These are phyloP conservation scores for Enteromius afrohamiltoni DNA, from an alignment of 2,797 vertebrate species.

Conservation along the genomic window DNA sequence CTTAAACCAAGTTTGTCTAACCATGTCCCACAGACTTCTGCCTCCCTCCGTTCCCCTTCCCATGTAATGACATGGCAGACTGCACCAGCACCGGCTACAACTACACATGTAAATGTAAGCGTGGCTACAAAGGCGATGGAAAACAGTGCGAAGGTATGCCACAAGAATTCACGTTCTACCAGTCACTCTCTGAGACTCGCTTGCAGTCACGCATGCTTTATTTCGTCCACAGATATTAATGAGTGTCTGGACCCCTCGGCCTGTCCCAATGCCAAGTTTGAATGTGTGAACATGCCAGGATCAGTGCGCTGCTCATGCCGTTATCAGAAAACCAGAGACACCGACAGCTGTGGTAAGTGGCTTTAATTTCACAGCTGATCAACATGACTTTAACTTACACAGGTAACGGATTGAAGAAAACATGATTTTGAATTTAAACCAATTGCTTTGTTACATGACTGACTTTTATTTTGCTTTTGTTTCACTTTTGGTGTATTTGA, in stretches of 20 bases:
- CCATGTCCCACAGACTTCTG: slow-evolving; percentile 76
- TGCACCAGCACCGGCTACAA: slow-evolving; percentile 75
- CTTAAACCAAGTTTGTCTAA: not conserved
- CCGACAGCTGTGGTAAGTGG: slow-evolving; percentile 77
- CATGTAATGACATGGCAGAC: slow-evolving; percentile 79
- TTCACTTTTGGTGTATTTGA: slow-evolving; percentile 36
- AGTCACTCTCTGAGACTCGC: not conserved
- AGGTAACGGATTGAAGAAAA: not conserved
- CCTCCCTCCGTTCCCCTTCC: slow-evolving; percentile 76
- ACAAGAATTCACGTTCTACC: not conserved
- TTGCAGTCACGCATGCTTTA: not conserved
- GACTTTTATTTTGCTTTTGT: not conserved
- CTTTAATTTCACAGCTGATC: not conserved
- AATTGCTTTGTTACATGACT: too few relatives aligned
- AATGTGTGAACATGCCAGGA: slow-evolving; percentile 79
- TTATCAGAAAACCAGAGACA: slow-evolving; percentile 69
- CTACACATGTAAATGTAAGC: slow-evolving; percentile 79
- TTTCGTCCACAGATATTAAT: slow-evolving; percentile 73
- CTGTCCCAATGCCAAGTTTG: slow-evolving; percentile 82
- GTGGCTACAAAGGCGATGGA: slow-evolving; percentile 78
- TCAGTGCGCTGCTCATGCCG: slow-evolving; percentile 78
- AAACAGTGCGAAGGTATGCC: slow-evolving; percentile 78
- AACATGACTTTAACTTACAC: not conserved
- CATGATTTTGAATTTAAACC: not conserved
- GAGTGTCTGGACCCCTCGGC: slow-evolving; percentile 75